Percentiles rank a stretch among this genome's conserved stretches.
Conservation (phyloP, 1,140 invertebrate species). For the Aphaenogaster rudis region DNA sequence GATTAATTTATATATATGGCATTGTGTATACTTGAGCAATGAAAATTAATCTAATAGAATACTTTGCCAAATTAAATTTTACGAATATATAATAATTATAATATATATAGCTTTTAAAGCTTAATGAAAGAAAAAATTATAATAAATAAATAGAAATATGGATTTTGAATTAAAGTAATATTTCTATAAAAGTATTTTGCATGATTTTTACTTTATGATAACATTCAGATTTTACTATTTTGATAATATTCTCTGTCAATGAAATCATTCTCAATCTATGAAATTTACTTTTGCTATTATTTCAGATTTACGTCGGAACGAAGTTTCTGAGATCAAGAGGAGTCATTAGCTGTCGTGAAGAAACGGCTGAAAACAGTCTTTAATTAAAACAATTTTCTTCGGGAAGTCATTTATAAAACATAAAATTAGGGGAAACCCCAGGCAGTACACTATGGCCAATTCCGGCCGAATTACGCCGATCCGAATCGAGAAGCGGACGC, state of each 20-base stretch:
- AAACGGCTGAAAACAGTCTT: not conserved
- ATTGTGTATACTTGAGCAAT: not conserved
- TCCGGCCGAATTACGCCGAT: conserved; percentile 1
- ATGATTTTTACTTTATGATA: not conserved
- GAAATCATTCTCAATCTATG: too few species aligned
- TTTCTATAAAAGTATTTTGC: not conserved
- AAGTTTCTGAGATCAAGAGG: not conserved
- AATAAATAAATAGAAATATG: not conserved
- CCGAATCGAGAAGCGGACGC: conserved; percentile 11
- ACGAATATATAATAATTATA: not conserved
- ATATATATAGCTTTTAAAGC: not conserved
- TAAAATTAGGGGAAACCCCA: not conserved
- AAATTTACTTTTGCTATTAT: conserved; percentile 6
- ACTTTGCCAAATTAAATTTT: not conserved
- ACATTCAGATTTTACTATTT: too few species aligned
- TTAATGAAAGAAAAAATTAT: not conserved
- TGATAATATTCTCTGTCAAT: not conserved
- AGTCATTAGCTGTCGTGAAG: not conserved
- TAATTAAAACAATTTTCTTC: not conserved
- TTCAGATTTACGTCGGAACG: not conserved
- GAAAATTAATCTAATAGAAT: not conserved
- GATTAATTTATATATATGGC: not conserved
- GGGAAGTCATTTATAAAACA: not conserved
- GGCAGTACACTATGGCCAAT: conserved; percentile 19
- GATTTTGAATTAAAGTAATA: not conserved